Evolutionary conservation across 1,140 invertebrate species (phyloP).

Genomic region (Bactericera cockerelli): DNA sequence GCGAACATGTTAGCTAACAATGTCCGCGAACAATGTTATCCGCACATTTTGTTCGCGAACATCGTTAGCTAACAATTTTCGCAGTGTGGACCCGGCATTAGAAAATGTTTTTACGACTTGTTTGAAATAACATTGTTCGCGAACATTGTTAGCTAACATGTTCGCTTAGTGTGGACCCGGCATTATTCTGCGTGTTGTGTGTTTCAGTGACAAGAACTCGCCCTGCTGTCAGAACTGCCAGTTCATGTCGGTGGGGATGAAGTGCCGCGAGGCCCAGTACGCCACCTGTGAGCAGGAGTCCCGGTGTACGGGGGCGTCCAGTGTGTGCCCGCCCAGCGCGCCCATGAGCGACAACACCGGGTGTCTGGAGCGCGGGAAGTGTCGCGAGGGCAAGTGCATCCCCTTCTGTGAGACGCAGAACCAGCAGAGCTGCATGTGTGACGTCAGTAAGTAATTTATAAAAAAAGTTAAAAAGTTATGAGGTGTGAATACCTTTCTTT

Average conservation of each 20-base stretch:
- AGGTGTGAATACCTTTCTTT: too few species aligned
- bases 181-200: too few species aligned
- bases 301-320: conserved; percentile 51
- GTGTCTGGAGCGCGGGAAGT: conserved; percentile 77
- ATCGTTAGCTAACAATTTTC: too few species aligned
- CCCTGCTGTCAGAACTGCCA: conserved; percentile 83
- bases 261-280: conserved; percentile 74
- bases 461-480: too few species aligned
- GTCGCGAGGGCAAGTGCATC: conserved; percentile 67
- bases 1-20: too few species aligned
- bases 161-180: too few species aligned
- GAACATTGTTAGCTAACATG: too few species aligned
- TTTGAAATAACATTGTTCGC: too few species aligned
- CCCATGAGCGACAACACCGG: conserved; percentile 74
- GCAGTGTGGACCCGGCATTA: too few species aligned
- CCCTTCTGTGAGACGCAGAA: conserved; percentile 87
- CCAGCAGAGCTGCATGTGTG: conserved; percentile 86
- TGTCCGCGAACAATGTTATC: too few species aligned
- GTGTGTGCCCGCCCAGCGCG: conserved; percentile 60
- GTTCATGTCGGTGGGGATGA: conserved; percentile 58
- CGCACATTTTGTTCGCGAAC: too few species aligned
- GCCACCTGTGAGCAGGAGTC: conserved; percentile 81
- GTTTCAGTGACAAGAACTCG: conserved; percentile 78
- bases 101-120: too few species aligned
- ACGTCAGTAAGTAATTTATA: conserved; percentile 56